phyloP scores from a whole-genome alignment of 2,888 invertebrate species.

The Mamestra brassicae region DNA sequence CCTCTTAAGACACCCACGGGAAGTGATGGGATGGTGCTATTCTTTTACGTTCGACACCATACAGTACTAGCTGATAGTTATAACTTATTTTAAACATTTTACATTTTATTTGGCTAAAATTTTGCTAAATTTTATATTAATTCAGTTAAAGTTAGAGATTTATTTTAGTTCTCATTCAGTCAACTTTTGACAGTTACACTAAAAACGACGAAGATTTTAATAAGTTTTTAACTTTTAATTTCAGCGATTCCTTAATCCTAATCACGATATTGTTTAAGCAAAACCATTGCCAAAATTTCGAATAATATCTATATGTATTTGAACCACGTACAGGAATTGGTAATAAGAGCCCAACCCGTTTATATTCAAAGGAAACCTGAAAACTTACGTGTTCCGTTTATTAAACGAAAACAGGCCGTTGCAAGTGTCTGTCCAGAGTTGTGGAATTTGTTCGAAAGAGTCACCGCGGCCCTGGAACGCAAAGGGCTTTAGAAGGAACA shows the following conservation, averaged over 20 bases:
- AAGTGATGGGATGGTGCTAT: too few relatives aligned
- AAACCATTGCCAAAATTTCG: not conserved
- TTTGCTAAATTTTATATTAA: too few relatives aligned
- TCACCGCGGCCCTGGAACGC: too few relatives aligned
- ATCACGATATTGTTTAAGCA: too few relatives aligned
- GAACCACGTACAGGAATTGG: not conserved
- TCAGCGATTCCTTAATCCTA: not conserved
- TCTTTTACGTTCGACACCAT: too few relatives aligned
- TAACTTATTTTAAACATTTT: too few relatives aligned
- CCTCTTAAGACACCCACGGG: too few relatives aligned
- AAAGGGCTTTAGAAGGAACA: too few relatives aligned
- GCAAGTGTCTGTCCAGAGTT: conserved; percentile 11
- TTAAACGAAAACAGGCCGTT: not conserved
- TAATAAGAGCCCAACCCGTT: conserved; percentile 8
- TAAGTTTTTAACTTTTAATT: not conserved
- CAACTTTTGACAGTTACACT: not conserved
- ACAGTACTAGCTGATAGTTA: too few relatives aligned
- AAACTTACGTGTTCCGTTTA: conserved; percentile 26
- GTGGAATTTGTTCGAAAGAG: too few relatives aligned
- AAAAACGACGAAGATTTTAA: not conserved
- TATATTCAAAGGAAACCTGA: not conserved
- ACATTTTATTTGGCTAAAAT: too few relatives aligned
- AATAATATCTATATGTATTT: conserved; percentile 10
- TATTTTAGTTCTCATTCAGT: not conserved
- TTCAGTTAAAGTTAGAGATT: too few relatives aligned